Base-by-base conservation (phyloP, 2,888 invertebrate genomes). In the Beris chalybata region DNA sequence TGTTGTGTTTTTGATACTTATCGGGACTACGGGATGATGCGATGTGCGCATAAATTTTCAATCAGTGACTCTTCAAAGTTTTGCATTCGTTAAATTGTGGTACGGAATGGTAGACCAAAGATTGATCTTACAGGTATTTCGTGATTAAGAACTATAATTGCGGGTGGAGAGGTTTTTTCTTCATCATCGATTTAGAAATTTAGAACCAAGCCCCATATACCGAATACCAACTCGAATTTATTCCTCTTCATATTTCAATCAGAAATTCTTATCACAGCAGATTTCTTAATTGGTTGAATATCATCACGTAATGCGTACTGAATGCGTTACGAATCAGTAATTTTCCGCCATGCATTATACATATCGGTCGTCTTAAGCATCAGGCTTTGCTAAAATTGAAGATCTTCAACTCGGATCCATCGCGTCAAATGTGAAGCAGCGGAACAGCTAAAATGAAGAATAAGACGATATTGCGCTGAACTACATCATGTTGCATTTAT, bases 261-360 rank as follows among this genome's bases (percentile, higher is more conserved):
- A 61, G 50, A 61, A 61, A 61, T 61, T 61, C 61, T 61, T 61
- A 61, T 61, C 61, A 61, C 52, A 61, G 50, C 43, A 61, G 9
- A 61, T 61, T 61, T 61, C 61, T 61, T 64, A 64, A 64, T 64
- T 64, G 48, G 55, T 55, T 55, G 66, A 68, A 68, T 68, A 65
- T 68, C 68, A 57, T 66, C 68, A 68, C 68, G 68, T 68, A 63
- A 63, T 53, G 32, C 57, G 32, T 53, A 52, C 64, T 58, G 66
- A 66, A 57, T 66, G 66, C 66, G 68, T 68, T 66, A 58, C 68
- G 64, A 68, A 68, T 68, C 58, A 63, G 44, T 68, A 64, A 64
- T 64, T 56, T 64, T 64, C 64, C 54, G 64, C 56, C 45, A 38
- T 54, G 52, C 64, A 53, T 61, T 15, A 43, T 12, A 31, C 45